Evolutionary conservation across 2,888 invertebrate species (phyloP).

Genomic region (Stenichneumon culpator): DNA sequence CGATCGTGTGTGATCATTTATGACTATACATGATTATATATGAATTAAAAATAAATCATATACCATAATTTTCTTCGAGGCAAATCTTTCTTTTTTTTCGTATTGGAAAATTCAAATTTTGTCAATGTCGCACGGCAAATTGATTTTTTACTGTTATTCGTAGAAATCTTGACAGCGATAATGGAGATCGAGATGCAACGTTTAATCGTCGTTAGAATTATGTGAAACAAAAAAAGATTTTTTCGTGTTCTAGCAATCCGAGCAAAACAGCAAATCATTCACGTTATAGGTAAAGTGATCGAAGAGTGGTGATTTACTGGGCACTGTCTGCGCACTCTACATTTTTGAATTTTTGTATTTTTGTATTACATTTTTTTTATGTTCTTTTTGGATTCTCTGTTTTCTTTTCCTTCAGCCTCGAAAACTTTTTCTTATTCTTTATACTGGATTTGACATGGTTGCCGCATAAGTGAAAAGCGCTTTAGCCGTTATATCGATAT

Average conservation of each 20-base stretch:
- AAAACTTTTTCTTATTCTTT: constrained; percentile 50
- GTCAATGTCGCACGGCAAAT: neutral
- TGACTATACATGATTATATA: too few species aligned
- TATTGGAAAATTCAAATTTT: neutral
- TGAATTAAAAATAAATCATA: too few species aligned
- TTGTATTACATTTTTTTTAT: constrained; percentile 50
- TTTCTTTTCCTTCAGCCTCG: constrained; percentile 56
- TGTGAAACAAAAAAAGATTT: constrained; percentile 74
- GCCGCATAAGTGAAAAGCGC: constrained; percentile 51
- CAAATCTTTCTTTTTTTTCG: neutral
- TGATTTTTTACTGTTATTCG: constrained; percentile 6
- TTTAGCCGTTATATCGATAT: constrained; percentile 46
- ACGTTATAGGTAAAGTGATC: constrained; percentile 84
- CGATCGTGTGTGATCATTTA: too few species aligned
- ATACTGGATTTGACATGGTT: constrained; percentile 33
- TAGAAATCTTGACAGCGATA: constrained; percentile 18
- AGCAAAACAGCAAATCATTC: constrained; percentile 84
- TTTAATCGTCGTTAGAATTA: constrained; percentile 49
- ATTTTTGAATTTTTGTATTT: constrained; percentile 31
- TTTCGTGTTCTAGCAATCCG: constrained; percentile 84
- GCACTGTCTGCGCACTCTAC: constrained; percentile 49
- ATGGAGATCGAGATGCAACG: neutral
- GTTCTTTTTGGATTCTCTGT: constrained; percentile 48
- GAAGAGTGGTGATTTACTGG: constrained; percentile 74
- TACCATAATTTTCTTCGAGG: too few species aligned